Percentiles rank a stretch among this genome's conserved stretches.
phyloP scores from a whole-genome alignment of 37 sponge, comb jelly and placozoan genomes.

The Cladorhizidae sp. region DNA sequence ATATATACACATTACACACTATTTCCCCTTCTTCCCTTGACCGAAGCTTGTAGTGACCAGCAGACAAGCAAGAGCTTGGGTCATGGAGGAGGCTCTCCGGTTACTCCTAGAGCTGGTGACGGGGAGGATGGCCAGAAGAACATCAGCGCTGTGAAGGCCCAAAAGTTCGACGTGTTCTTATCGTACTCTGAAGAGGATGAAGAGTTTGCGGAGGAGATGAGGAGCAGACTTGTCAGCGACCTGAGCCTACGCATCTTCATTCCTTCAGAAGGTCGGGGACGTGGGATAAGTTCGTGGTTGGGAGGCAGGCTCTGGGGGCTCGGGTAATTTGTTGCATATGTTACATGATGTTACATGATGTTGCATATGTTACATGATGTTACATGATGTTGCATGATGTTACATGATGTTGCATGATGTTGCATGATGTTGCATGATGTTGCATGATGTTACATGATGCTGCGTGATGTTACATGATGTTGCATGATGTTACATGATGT shows the following conservation, averaged over 20 bases:
- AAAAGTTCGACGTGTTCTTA: slow-evolving; percentile 59
- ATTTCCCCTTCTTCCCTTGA: too few species aligned
- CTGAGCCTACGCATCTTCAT: slow-evolving; percentile 30
- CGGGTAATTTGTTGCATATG: not conserved
- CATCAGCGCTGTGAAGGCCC: not conserved
- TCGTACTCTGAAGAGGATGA: slow-evolving; percentile 58
- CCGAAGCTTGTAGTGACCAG: not conserved
- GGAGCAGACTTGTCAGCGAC: slow-evolving; percentile 8
- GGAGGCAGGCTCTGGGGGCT: not conserved
- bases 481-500: too few species aligned
- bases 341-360: not conserved
- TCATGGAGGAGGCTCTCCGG: not conserved
- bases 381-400: not conserved
- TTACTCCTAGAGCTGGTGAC: not conserved
- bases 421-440: too few species aligned
- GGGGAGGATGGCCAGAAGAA: not conserved
- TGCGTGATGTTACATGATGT: too few species aligned
- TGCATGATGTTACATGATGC: too few species aligned
- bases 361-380: not conserved
- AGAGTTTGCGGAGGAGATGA: slow-evolving; percentile 65
- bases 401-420: too few species aligned
- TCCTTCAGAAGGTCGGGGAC: slow-evolving; percentile 41
- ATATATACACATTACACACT: too few species aligned
- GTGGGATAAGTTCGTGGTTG: not conserved
- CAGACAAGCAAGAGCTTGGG: not conserved